Conservation (phyloP, 2,113 vertebrate species). For the Myodes glareolus region DNA sequence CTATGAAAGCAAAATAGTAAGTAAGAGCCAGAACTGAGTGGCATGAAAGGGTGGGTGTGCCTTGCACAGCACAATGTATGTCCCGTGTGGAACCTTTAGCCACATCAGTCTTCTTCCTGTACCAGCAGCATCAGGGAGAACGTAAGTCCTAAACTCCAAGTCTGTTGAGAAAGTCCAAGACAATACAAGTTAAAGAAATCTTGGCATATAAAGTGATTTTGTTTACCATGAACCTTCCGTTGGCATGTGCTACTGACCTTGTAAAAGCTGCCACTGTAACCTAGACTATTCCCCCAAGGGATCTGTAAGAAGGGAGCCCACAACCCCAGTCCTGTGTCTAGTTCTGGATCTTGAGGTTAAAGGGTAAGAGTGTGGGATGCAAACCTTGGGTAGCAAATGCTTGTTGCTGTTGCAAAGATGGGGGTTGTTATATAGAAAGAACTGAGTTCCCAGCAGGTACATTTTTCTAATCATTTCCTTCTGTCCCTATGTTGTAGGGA, state of each 20-base stretch:
- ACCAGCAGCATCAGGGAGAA: neutral
- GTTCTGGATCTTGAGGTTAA: constrained; percentile 20
- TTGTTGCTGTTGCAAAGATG: neutral
- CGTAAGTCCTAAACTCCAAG: neutral
- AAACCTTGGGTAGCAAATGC: neutral
- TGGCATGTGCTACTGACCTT: neutral
- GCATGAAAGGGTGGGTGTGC: neutral
- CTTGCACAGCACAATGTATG: neutral
- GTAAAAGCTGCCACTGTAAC: neutral
- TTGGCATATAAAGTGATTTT: neutral
- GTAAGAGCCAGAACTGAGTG: constrained; percentile 71
- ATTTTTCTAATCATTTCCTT: constrained; percentile 46
- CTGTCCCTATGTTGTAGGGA: constrained; percentile 86
- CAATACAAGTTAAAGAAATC: neutral
- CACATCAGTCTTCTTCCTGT: neutral
- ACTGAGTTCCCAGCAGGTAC: neutral
- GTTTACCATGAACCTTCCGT: neutral
- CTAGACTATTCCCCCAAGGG: neutral
- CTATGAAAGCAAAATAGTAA: constrained; percentile 99
- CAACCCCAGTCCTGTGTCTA: neutral
- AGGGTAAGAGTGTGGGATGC: constrained; percentile 3
- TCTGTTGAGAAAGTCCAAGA: constrained; percentile 22
- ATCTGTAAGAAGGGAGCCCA: neutral
- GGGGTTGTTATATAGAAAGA: neutral
- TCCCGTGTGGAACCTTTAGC: neutral